These are phyloP conservation scores for Allacma fusca DNA, from an alignment of 2,888 invertebrate genomes.

Conservation along the genomic window DNA sequence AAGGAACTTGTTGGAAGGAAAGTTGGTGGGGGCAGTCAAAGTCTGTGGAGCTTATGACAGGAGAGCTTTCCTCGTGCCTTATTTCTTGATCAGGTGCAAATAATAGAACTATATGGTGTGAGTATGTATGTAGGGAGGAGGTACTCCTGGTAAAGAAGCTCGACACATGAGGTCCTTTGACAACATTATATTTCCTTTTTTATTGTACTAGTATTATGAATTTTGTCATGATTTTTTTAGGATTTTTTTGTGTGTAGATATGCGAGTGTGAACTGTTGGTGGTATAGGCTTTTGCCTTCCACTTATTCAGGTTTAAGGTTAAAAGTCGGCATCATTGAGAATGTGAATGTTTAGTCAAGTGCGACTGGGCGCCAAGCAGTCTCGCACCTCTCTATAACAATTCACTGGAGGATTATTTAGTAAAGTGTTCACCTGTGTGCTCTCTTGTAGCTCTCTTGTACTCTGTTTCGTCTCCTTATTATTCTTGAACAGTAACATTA, in stretches of 20 bases:
- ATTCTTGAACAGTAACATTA: no score
- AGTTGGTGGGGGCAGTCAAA: no score
- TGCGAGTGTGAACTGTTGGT: neutral
- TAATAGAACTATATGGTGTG: no score
- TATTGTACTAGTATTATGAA: neutral
- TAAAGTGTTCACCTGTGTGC: constrained; percentile 29
- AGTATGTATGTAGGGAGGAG: no score
- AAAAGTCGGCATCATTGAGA: constrained; percentile 34
- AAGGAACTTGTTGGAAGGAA: no score
- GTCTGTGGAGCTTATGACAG: no score
- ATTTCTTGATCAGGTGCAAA: neutral
- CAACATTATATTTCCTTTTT: neutral
- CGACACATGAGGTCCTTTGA: neutral
- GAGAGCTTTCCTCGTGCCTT: no score
- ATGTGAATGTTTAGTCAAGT: constrained; percentile 31
- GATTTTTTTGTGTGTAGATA: neutral
- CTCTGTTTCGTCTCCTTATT: neutral
- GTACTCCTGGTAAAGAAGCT: neutral
- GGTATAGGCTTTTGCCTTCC: neutral
- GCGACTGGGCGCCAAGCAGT: constrained; percentile 40
- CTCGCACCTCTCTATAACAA: constrained; percentile 38
- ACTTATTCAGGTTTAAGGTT: constrained; percentile 27
- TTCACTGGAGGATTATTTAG: constrained; percentile 35
- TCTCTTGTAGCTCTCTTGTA: neutral
- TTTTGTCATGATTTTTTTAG: neutral